Conservation (phyloP, 2,113 vertebrate species). For the Scomber japonicus region DNA sequence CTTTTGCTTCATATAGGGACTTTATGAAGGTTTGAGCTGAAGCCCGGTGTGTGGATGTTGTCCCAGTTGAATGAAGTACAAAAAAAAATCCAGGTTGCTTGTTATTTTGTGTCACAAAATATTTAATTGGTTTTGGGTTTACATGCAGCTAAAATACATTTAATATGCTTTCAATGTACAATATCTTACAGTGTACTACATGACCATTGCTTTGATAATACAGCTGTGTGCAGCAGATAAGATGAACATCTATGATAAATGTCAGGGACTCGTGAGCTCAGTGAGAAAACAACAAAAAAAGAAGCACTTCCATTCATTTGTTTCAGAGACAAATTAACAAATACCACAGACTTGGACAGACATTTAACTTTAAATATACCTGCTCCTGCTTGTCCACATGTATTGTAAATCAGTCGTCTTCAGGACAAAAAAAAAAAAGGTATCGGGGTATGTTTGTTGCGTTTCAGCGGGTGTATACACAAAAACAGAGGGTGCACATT, state of each 20-base stretch:
- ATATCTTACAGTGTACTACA: conserved; percentile 77
- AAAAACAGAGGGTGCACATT: conserved; percentile 2
- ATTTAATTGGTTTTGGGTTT: conserved; percentile 76
- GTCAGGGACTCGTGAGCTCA: conserved; percentile 1
- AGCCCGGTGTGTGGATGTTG: not conserved
- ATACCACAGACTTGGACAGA: not conserved
- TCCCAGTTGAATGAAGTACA: not conserved
- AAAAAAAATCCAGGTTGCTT: not conserved
- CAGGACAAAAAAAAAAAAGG: not conserved
- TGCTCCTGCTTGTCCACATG: not conserved
- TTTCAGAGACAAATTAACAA: not conserved
- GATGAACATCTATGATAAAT: not conserved
- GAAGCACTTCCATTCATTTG: not conserved
- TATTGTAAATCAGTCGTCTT: conserved; percentile 12
- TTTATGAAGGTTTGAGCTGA: too few relatives aligned
- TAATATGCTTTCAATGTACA: conserved; percentile 77
- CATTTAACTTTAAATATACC: not conserved
- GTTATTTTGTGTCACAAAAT: conserved; percentile 66
- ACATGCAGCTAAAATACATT: conserved; percentile 74
- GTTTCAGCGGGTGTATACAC: conserved; percentile 31
- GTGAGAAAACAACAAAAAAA: conserved; percentile 6
- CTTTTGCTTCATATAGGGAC: not conserved
- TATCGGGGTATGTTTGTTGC: conserved; percentile 38
- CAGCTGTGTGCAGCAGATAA: conserved; percentile 52
- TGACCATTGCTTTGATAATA: conserved; percentile 60